These are phyloP conservation scores for Didymodactylos carnosus DNA, from an alignment of 2,888 invertebrate genomes.

Conservation along the genomic window DNA sequence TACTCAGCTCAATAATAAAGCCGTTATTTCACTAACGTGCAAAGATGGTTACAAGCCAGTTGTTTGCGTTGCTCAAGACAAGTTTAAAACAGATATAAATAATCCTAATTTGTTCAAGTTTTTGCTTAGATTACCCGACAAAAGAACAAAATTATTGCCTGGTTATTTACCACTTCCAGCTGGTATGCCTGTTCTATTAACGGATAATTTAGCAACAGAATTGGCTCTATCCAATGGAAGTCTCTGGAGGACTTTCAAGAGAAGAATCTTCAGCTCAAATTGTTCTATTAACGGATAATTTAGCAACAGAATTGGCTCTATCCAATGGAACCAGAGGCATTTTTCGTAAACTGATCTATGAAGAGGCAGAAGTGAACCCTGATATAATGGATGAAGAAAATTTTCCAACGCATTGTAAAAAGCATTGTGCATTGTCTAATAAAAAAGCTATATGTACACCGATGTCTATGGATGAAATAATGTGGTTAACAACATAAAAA, in stretches of 20 bases:
- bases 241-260: no score
- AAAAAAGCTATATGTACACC: no score
- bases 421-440: no score
- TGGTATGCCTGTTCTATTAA: neutral
- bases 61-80: neutral
- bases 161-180: neutral
- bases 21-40: neutral
- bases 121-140: neutral
- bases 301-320: neutral
- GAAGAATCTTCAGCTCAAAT: no score
- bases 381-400: neutral
- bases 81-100: neutral
- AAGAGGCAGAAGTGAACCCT: neutral
- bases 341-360: neutral
- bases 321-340: neutral
- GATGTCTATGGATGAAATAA: no score
- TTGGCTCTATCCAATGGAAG: neutral
- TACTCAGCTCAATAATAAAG: neutral
- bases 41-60: neutral
- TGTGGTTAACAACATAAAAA: no score
- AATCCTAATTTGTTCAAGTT: neutral
- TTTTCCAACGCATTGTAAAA: neutral
- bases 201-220: neutral
- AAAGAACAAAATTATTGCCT: neutral
- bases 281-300: neutral